Conservation (phyloP, 2,888 invertebrate species). For the Leptinotarsa juncta region DNA sequence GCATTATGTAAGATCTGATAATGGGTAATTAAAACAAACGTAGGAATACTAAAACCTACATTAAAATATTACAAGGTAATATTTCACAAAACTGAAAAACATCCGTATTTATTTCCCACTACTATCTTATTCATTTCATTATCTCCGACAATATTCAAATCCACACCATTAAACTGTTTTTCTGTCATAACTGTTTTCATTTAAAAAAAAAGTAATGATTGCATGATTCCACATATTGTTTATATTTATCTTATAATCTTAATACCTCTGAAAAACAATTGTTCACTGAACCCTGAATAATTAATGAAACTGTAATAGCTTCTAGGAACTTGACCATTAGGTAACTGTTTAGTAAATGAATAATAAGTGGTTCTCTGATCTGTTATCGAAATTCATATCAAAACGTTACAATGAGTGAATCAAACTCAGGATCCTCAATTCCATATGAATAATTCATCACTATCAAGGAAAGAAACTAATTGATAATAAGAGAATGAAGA, state of each 20-base stretch:
- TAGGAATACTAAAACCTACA: neutral
- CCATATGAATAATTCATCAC: neutral
- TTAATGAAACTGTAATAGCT: neutral
- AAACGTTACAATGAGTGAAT: neutral
- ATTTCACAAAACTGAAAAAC: slow-evolving; percentile 20
- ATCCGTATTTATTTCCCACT: slow-evolving; percentile 13
- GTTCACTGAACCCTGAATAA: slow-evolving; percentile 21
- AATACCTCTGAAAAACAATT: slow-evolving; percentile 13
- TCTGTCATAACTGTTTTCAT: slow-evolving; percentile 20
- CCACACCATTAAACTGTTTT: neutral
- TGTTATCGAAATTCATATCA: neutral
- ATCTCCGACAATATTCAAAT: slow-evolving; percentile 8
- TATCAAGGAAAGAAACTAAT: neutral
- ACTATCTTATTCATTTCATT: neutral
- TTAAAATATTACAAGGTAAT: slow-evolving; percentile 8
- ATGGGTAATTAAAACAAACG: neutral
- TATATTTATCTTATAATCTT: slow-evolving; percentile 9
- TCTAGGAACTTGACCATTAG: slow-evolving; percentile 10
- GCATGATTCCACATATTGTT: slow-evolving; percentile 18
- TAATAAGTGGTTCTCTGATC: neutral
- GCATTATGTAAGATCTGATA: slow-evolving; percentile 11
- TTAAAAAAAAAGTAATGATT: slow-evolving; percentile 12
- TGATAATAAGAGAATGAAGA: no score
- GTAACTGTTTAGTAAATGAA: slow-evolving; percentile 2
- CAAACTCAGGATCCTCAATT: neutral